phyloP scores from a whole-genome alignment of 2,797 vertebrate species.

The Phataginus tetradactyla region DNA sequence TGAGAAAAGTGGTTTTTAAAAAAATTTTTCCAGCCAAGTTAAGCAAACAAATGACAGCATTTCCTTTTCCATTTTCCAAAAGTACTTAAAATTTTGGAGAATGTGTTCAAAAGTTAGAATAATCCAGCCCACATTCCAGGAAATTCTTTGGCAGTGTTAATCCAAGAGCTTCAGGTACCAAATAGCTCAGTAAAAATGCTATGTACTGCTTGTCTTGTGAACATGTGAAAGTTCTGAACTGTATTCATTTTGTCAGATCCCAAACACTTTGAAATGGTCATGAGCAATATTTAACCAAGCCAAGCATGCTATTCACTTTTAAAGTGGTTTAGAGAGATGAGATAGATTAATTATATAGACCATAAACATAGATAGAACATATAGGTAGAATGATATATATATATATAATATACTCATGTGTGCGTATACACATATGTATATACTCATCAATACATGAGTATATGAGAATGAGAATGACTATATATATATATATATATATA shows the following conservation, averaged over 20 bases:
- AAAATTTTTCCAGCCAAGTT: neutral
- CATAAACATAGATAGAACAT: neutral
- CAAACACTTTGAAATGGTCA: neutral
- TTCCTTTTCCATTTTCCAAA: conserved; percentile 45
- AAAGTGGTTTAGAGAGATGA: neutral
- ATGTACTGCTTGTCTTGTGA: neutral
- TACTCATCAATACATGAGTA: too few relatives aligned
- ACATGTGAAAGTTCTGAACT: neutral
- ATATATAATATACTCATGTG: neutral
- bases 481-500: neutral
- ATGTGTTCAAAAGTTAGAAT: conserved; percentile 52
- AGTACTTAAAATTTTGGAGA: neutral
- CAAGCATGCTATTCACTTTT: neutral
- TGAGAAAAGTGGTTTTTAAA: neutral
- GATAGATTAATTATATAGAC: neutral
- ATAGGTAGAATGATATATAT: neutral
- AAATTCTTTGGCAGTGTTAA: conserved; percentile 48
- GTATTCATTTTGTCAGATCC: neutral
- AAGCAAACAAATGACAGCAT: conserved; percentile 26
- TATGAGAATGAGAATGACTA: too few relatives aligned
- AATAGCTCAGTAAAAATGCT: conserved; percentile 37
- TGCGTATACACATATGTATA: neutral
- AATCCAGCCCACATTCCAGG: conserved; percentile 30
- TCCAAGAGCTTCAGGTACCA: neutral
- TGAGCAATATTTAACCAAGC: neutral